phyloP scores from a whole-genome alignment of 2,888 invertebrate species.

The Eristalinus sepulchralis region DNA sequence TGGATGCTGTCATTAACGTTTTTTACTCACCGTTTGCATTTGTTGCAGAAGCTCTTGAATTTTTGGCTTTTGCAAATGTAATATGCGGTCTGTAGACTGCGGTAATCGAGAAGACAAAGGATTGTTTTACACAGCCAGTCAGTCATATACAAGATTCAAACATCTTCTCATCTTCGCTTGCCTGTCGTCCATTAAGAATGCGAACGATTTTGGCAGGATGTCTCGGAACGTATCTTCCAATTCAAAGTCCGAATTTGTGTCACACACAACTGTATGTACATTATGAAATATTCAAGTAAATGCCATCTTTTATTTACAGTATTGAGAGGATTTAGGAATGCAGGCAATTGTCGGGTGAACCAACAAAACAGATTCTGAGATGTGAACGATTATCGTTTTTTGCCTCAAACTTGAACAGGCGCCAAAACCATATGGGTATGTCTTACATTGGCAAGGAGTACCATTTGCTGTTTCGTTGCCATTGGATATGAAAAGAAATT shows the following conservation, averaged over 20 bases:
- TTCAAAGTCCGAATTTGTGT: background rate
- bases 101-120: conserved; percentile 2
- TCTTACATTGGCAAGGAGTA: conserved; percentile 12
- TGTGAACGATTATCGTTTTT: conserved; percentile 19
- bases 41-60: background rate
- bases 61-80: conserved; percentile 15
- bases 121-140: background rate
- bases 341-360: background rate
- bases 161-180: background rate
- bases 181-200: conserved; percentile 1
- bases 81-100: background rate
- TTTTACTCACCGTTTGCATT: background rate
- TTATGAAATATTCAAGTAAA: conserved; percentile 30
- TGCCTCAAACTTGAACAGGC: conserved; percentile 9
- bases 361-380: conserved; percentile 19
- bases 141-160: background rate
- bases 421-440: conserved; percentile 27
- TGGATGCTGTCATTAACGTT: background rate
- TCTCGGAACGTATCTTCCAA: conserved; percentile 1
- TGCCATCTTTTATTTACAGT: conserved; percentile 29
- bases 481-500: background rate
- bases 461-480: background rate
- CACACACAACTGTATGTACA: conserved; percentile 4
- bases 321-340: conserved; percentile 20
- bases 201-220: conserved; percentile 31